phyloP scores from a whole-genome alignment of 2,797 vertebrate species.

The Oreochromis grahami region DNA sequence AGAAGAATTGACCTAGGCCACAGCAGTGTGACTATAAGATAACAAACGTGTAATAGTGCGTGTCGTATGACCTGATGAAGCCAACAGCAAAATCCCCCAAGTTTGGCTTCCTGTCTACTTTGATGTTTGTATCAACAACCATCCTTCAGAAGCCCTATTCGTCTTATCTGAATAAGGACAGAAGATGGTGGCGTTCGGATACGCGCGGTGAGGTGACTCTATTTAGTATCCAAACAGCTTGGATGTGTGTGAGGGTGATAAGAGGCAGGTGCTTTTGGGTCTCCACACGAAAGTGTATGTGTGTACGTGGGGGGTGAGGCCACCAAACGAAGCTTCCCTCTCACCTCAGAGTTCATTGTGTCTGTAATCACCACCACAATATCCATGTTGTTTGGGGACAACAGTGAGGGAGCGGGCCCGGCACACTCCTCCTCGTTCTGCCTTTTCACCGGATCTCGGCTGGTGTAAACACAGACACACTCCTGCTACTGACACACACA shows the following conservation, averaged over 20 bases:
- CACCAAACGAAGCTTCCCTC: constrained; percentile 28
- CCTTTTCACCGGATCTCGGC: constrained; percentile 50
- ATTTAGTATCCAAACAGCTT: constrained; percentile 65
- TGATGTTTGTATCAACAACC: constrained; percentile 31
- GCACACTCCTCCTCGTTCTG: constrained; percentile 50
- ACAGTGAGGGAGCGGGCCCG: constrained; percentile 64
- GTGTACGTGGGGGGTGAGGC: background rate
- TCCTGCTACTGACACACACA: constrained; percentile 39
- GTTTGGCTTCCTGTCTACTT: background rate
- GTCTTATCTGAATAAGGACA: constrained; percentile 15
- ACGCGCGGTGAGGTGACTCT: constrained; percentile 29
- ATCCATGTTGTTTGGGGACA: constrained; percentile 72
- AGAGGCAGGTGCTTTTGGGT: constrained; percentile 50
- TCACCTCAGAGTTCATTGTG: constrained; percentile 46
- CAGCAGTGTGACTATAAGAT: constrained; percentile 31
- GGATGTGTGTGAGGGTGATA: constrained; percentile 48
- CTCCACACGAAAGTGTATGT: background rate
- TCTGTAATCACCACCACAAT: constrained; percentile 63
- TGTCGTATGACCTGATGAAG: background rate
- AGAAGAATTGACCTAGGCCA: constrained; percentile 33
- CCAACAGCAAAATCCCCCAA: constrained; percentile 7
- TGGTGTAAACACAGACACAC: constrained; percentile 71
- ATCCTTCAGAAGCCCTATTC: background rate
- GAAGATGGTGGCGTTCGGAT: constrained; percentile 12
- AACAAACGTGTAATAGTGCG: background rate